phyloP scores from a whole-genome alignment of 1,140 invertebrate genomes.

The Hyposmocoma kahamanoa region DNA sequence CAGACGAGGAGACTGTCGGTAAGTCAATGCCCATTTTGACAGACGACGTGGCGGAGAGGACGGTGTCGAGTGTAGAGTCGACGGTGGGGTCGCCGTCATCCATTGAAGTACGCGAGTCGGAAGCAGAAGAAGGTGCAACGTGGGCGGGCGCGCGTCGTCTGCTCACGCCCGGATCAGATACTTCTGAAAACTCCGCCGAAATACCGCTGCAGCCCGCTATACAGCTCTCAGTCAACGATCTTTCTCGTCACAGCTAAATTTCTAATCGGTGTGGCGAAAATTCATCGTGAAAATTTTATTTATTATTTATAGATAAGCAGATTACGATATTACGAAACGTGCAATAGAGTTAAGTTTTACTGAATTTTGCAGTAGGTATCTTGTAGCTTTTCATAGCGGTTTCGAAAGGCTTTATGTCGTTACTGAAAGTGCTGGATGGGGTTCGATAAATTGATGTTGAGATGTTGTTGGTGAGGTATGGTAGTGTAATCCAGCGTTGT shows the following conservation, averaged over 20 bases:
- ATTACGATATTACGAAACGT: slow-evolving; percentile 23
- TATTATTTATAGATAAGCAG: slow-evolving; percentile 3
- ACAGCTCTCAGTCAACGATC: slow-evolving; percentile 46
- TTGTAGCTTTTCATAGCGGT: too few relatives aligned
- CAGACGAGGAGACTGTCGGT: slow-evolving; percentile 49
- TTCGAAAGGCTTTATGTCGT: too few relatives aligned
- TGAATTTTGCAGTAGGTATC: too few relatives aligned
- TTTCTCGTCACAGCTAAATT: slow-evolving; percentile 26
- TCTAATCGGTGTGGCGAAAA: background rate
- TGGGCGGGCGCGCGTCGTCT: slow-evolving; percentile 44
- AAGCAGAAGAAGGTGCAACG: slow-evolving; percentile 38
- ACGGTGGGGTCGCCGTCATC: slow-evolving; percentile 44
- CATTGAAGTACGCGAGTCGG: slow-evolving; percentile 42
- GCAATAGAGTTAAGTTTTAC: slow-evolving; percentile 46
- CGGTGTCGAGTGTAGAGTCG: slow-evolving; percentile 42
- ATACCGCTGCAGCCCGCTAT: slow-evolving; percentile 54
- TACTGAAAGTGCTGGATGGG: too few relatives aligned
- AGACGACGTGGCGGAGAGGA: slow-evolving; percentile 44
- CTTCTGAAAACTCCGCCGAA: slow-evolving; percentile 46
- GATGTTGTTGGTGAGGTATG: too few relatives aligned
- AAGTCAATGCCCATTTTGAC: slow-evolving; percentile 64
- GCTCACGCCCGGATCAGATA: slow-evolving; percentile 49
- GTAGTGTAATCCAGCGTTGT: too few relatives aligned
- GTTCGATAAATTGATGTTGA: too few relatives aligned
- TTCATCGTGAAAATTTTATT: slow-evolving; percentile 11